phyloP scores from a whole-genome alignment of 2,888 invertebrate species.

The Cephus pulcher region DNA sequence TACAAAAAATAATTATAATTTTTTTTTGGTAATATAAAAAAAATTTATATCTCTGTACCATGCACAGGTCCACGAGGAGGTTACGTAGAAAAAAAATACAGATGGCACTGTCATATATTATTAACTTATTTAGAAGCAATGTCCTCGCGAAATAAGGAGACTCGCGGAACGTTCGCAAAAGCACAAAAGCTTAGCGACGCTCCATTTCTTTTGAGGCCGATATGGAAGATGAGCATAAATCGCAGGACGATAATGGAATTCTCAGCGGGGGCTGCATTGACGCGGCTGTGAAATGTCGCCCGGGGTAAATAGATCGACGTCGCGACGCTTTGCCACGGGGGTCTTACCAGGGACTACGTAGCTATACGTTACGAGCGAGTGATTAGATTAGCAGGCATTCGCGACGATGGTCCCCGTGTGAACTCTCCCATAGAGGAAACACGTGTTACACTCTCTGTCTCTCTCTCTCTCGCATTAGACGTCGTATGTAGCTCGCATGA shows the following conservation, averaged over 20 bases:
- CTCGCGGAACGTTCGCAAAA: background rate
- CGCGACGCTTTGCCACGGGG: constrained; percentile 28
- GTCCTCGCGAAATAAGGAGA: background rate
- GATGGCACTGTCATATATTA: background rate
- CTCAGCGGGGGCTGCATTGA: constrained; percentile 60
- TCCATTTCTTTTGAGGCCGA: constrained; percentile 7
- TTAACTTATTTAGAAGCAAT: constrained; percentile 6
- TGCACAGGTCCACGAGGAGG: background rate
- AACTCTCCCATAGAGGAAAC: constrained; percentile 54
- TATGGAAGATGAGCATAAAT: constrained; percentile 43
- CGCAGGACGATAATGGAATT: constrained; percentile 62
- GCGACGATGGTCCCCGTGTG: constrained; percentile 50
- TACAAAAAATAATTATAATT: background rate
- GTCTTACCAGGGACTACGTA: constrained; percentile 7
- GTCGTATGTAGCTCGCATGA: constrained; percentile 33
- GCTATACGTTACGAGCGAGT: constrained; percentile 34
- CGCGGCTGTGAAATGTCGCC: constrained; percentile 52
- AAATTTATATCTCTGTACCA: background rate
- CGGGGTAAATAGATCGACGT: constrained; percentile 44
- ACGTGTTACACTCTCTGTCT: constrained; percentile 39
- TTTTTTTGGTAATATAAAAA: background rate
- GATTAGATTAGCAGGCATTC: constrained; percentile 49
- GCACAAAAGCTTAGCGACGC: background rate
- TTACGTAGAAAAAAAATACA: background rate
- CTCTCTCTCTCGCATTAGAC: constrained; percentile 22